phyloP scores from a whole-genome alignment of 1,140 invertebrate species.

The Pseudomyrmex gracilis region DNA sequence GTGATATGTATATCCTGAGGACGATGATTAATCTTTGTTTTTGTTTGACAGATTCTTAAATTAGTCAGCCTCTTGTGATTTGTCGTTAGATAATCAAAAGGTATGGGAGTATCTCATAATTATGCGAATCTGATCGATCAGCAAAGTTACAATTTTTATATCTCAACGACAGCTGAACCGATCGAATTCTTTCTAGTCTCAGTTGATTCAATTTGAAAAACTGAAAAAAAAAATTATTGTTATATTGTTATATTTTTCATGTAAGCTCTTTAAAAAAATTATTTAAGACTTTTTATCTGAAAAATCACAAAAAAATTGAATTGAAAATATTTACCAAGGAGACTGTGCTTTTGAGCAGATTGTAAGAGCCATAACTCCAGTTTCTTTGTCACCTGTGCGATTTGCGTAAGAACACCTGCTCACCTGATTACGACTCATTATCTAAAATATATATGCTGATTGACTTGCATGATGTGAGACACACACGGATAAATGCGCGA shows the following conservation, averaged over 20 bases:
- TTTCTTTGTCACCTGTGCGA: constrained; percentile 2
- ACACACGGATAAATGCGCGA: not conserved
- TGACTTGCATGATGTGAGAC: not conserved
- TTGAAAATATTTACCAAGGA: constrained; percentile 6
- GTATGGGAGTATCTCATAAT: too few species aligned
- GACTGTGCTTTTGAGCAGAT: not conserved
- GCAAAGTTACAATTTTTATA: too few species aligned
- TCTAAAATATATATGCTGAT: not conserved
- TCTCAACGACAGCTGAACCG: too few species aligned
- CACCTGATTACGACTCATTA: constrained; percentile 23
- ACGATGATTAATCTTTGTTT: not conserved
- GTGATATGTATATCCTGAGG: not conserved
- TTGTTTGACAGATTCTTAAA: not conserved
- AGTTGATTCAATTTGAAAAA: too few species aligned
- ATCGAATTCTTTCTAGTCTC: too few species aligned
- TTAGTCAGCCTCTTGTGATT: not conserved
- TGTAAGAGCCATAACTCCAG: not conserved
- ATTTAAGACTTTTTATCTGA: too few species aligned
- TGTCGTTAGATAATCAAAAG: not conserved
- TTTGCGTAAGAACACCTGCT: constrained; percentile 38
- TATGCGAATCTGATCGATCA: too few species aligned
- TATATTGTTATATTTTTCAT: too few species aligned
- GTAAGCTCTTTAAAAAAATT: too few species aligned
- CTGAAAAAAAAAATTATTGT: too few species aligned
- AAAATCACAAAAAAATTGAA: not conserved